Base-by-base conservation (phyloP, 23 tunicate species). In the Styela clava region DNA sequence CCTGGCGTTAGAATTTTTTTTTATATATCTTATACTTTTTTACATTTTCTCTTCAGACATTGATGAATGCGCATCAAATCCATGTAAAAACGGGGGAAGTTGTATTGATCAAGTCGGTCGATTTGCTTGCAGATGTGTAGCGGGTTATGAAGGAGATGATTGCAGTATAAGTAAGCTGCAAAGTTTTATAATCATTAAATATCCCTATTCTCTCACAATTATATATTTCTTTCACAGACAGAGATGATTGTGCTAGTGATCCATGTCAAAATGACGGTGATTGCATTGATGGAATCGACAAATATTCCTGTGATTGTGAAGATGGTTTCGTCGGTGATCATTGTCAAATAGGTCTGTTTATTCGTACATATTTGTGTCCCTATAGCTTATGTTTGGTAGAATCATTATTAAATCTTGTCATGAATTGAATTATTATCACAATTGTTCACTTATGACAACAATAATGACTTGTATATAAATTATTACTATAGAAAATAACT, bases 261-360 rank as follows among this genome's bases (percentile, higher is more conserved):
- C 91, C 91, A 2, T 87, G 91, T 31, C 82, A 74, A 74, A 64
- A 87, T 74, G 74, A 68, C 24, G 91, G 85, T 23, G 22, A 71
- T 1, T 87, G 91, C 69, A 31, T 25, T 16, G 91, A 87, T 30
- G 74, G 35, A 23, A 34, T 68, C 24, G 82, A 74, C 64, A 29
- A 34, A 36, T 87, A 82, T 64, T 44, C 24, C 29, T 89, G 95
- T 71, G 44, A 37, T 3, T 89, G 95, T 52, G 62, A 28, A 19
- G 51, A 56, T 16, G 95, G 95, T n/a, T 84, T n/a, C 51, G 34
- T 29, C 29, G 95, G 95, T 29, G 61, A 26, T 16, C 70, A 70
- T 35, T 89, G 95, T 64, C 88, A 89, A 74, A 80, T 69, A 30
- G 82, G 95, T 89, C n/a, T n/a, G n/a, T n/a, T n/a, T n/a, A n/a